phyloP scores from a whole-genome alignment of 2,797 vertebrate genomes.

The Peromyscus melanophrys region DNA sequence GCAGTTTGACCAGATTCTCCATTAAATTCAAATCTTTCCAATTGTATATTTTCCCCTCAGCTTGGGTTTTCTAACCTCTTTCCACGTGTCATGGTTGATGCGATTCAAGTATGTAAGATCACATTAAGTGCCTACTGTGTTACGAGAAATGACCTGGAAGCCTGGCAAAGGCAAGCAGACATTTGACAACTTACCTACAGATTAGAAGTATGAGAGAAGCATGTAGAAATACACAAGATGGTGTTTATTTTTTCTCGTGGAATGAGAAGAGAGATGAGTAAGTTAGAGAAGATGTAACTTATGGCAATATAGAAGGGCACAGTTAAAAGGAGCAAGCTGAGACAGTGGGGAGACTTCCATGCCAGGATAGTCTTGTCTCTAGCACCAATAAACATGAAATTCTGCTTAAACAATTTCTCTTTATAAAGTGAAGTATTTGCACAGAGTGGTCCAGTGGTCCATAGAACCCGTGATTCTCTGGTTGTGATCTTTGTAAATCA shows the following conservation, averaged over 20 bases:
- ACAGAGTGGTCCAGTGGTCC: not conserved
- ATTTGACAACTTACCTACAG: not conserved
- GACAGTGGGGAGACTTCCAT: accelerated
- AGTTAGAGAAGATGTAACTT: not conserved
- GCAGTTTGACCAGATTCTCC: not conserved
- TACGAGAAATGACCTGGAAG: not conserved
- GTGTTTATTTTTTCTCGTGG: not conserved
- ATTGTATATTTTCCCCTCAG: not conserved
- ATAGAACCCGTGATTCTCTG: not conserved
- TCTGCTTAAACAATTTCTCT: not conserved
- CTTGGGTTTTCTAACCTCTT: constrained; percentile 42
- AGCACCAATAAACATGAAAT: not conserved
- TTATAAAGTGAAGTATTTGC: not conserved
- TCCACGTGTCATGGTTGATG: not conserved
- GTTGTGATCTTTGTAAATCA: not conserved
- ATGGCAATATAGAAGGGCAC: not conserved
- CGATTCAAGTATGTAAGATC: not conserved
- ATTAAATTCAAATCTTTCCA: constrained; percentile 22
- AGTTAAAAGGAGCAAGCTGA: not conserved
- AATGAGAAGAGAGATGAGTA: not conserved
- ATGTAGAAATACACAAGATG: not conserved
- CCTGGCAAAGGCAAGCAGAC: not conserved
- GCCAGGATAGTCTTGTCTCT: not conserved
- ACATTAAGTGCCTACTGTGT: not conserved
- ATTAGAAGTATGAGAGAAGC: not conserved